These are phyloP conservation scores for Plecotus auritus DNA, from an alignment of 2,113 vertebrate species.

Conservation along the genomic window DNA sequence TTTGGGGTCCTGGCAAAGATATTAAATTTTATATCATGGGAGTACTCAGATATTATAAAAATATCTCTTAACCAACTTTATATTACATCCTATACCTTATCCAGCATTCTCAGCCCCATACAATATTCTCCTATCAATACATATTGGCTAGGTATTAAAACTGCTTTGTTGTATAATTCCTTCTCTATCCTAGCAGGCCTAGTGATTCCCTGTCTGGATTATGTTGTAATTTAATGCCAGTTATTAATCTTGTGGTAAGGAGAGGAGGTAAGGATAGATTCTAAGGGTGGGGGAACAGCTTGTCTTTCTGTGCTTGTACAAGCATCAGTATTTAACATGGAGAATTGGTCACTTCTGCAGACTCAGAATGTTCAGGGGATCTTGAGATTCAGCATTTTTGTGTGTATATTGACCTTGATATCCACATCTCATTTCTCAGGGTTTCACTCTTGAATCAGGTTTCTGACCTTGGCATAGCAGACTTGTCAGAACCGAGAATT, in stretches of 20 bases:
- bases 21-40: background rate
- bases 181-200: background rate
- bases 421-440: background rate
- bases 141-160: background rate
- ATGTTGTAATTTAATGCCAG: background rate
- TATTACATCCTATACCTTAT: background rate
- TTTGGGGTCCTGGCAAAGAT: background rate
- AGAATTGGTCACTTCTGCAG: background rate
- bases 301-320: background rate
- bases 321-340: background rate
- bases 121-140: background rate
- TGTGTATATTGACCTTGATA: background rate
- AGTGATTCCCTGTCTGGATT: background rate
- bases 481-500: background rate
- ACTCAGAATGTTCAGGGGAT: background rate
- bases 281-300: background rate
- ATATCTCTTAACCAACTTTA: background rate
- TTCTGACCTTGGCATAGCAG: background rate
- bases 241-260: background rate
- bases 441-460: background rate
- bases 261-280: background rate
- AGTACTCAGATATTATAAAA: background rate
- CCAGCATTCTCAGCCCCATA: background rate
- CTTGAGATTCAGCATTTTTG: background rate
- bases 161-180: background rate